Evolutionary conservation across 1,140 invertebrate species (phyloP), one percentile per base, ranked within the genome.

Genomic region (Cherax destructor): DNA sequence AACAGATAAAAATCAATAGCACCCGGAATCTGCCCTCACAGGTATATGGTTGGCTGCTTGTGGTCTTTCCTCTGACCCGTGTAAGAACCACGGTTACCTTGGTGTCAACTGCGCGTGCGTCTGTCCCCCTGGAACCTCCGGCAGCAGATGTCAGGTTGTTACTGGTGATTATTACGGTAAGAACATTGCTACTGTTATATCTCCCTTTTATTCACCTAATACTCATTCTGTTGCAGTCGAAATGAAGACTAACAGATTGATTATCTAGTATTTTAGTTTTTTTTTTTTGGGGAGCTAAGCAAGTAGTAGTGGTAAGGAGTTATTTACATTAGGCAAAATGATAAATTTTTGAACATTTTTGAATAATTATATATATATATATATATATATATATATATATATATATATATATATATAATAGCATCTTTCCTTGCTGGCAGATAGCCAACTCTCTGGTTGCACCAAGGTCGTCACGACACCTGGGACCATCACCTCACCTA

Each of bases 351-450:
- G n/a, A n/a, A n/a, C n/a, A n/a, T n/a, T n/a, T n/a, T n/a, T n/a
- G n/a, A n/a, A n/a, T n/a, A n/a, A n/a, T n/a, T n/a, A n/a, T n/a
- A n/a, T 80, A 80, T 80, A 80, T 80, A 80, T 80, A 80, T 80
- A 80, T 80, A 80, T 80, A 52, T 61, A 65, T 61, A 65, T 83
- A 65, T 83, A 24, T 83, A 65, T 83, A 24, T 83, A 65, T 83
- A n/a, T 83, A 83, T 83, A 52, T 83, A 65, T 83, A 4, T 83
- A 83, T 2, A 56, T 56, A 56, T 56, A 56, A 56, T 56, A 56
- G 13, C 13, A 56, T 56, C 9, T 56, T 1, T 65, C 11, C 18
- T 65, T 65, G 11, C 1, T 65, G 13, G 16, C 21, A 65, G 61
- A 65, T 21, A 18, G 13, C 13, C 61, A 65, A 65, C 61, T 65